phyloP scores from a whole-genome alignment of 2,888 invertebrate genomes.

The Limenitis camilla region DNA sequence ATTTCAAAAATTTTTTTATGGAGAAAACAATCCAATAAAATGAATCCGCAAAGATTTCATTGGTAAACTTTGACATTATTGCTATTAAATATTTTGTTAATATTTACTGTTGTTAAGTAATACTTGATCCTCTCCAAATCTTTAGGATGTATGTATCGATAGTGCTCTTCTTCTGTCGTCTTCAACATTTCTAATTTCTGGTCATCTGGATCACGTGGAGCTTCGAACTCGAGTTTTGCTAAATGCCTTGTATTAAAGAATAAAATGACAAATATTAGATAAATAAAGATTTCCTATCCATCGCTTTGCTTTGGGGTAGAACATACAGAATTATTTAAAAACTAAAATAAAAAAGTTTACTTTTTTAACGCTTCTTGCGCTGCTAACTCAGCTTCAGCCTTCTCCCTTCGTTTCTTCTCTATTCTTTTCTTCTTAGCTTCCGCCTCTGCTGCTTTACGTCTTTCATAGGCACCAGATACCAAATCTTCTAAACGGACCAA shows the following conservation, averaged over 20 bases:
- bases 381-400: slow-evolving; percentile 46
- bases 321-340: not conserved
- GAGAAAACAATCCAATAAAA: too few relatives aligned
- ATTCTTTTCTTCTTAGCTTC: slow-evolving; percentile 47
- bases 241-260: slow-evolving; percentile 49
- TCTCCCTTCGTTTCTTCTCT: slow-evolving; percentile 48
- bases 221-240: slow-evolving; percentile 70
- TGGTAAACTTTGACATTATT: not conserved
- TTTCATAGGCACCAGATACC: slow-evolving; percentile 72
- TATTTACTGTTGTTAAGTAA: slow-evolving; percentile 67
- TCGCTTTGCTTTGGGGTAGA: too few relatives aligned
- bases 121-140: slow-evolving; percentile 74
- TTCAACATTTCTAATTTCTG: slow-evolving; percentile 73
- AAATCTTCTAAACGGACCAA: slow-evolving; percentile 73
- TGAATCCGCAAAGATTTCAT: not conserved
- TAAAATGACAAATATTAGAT: not conserved
- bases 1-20: too few relatives aligned
- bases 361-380: slow-evolving; percentile 49
- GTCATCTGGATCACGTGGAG: slow-evolving; percentile 78
- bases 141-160: slow-evolving; percentile 54
- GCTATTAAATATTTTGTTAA: not conserved
- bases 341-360: slow-evolving; percentile 34
- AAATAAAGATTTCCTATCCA: too few relatives aligned
- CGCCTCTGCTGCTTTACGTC: slow-evolving; percentile 51
- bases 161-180: slow-evolving; percentile 69